These are phyloP conservation scores for Ceratosolen fusciceps DNA, from an alignment of 1,140 invertebrate species.

Conservation along the genomic window DNA sequence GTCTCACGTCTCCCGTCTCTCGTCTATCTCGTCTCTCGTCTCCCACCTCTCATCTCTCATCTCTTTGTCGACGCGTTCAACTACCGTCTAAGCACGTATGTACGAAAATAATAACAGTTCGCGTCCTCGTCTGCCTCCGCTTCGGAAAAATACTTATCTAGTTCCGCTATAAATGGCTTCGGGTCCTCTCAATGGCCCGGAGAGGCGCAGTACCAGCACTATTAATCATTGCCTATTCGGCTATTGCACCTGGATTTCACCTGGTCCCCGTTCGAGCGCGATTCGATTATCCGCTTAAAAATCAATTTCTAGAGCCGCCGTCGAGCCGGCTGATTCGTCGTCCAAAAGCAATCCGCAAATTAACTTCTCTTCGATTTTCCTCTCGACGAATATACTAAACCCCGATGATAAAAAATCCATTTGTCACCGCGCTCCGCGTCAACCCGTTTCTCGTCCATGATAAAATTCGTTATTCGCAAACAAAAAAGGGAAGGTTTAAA, in stretches of 20 bases:
- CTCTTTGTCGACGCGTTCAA: constrained; percentile 10
- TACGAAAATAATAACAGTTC: constrained; percentile 1
- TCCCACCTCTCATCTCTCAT: constrained; percentile 7
- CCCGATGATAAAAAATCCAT: neutral
- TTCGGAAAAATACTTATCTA: neutral
- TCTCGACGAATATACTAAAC: neutral
- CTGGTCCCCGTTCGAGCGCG: neutral
- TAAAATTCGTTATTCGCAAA: neutral
- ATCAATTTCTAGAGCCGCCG: neutral
- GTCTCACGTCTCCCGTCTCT: neutral
- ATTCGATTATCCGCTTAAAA: neutral
- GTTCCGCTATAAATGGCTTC: neutral
- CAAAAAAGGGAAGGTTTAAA: too few species aligned
- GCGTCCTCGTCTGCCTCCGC: too few species aligned
- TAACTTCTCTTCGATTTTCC: neutral
- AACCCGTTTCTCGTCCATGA: neutral
- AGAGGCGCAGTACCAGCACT: neutral
- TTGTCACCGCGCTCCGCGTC: neutral
- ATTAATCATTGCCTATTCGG: neutral
- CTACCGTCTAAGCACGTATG: neutral
- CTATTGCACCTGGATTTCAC: neutral
- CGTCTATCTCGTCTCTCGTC: neutral
- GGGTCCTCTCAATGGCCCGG: neutral
- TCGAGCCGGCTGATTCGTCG: too few species aligned
- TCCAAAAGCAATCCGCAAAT: too few species aligned